Evolutionary conservation across 2,888 invertebrate species (phyloP), one percentile per base, ranked within the genome.

Genomic region (Xestia c-nigrum): DNA sequence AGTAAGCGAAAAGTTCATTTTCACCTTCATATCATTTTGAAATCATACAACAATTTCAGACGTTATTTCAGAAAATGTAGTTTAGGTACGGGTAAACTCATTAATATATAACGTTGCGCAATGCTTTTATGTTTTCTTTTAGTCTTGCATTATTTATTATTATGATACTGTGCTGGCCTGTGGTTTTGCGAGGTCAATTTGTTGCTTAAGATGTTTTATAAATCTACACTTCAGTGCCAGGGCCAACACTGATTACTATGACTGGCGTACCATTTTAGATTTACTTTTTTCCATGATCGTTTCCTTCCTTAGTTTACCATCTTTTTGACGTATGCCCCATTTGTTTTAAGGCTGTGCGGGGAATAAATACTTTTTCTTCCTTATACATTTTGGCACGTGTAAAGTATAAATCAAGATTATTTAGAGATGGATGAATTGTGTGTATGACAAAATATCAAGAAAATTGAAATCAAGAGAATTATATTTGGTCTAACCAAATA

Each of bases 71-170:
- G 74, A 59, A 74, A 74, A 74, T 74, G 21, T 40, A 21, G 21
- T 31, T 59, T 24, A 40, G 46, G 6, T 21, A 12, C 12, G 74
- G 38, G 31, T 40, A 74, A 74, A 74, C 38, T 74, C 74, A 47
- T 74, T 74, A 74, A 38, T 74, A 74, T 57, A 47, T 74, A 74
- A 40, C 47, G 19, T 40, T 38, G 59, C 40, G 75, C 40, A 47
- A 74, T 40, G 24, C 40, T 74, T 40, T 40, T 9, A 38, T 14
- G 12, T 24, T 68, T 57, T 74, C 16, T 59, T 47, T 59, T 74
- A 46, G 21, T 24, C 21, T 47, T 38, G 19, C 47, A 24, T 47
- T 38, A 74, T 38, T 57, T 74, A 73, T 57, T 19, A 46, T 74
- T 68, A 46, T 71, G 31, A 57, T 74, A 57, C 24, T 19, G 9